These are phyloP conservation scores for Arion vulgaris DNA, from an alignment of 1,140 invertebrate genomes.

Conservation along the genomic window DNA sequence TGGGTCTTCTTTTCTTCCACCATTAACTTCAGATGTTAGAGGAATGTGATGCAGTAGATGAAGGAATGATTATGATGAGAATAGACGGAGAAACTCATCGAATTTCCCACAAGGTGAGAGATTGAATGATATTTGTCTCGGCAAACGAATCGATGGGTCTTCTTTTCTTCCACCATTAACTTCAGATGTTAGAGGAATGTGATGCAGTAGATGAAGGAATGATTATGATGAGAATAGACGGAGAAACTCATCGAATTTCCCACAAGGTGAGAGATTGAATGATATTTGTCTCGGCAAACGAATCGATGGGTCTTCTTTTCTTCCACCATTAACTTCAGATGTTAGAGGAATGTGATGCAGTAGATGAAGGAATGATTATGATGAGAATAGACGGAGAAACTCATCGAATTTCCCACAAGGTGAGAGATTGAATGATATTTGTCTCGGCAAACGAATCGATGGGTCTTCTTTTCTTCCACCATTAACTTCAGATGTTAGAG, in stretches of 20 bases:
- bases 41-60: slow-evolving; percentile 83
- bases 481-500: slow-evolving; percentile 82
- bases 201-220: slow-evolving; percentile 77
- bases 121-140: too few species aligned
- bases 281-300: too few species aligned
- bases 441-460: too few species aligned
- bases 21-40: slow-evolving; percentile 83
- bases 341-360: slow-evolving; percentile 87
- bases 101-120: slow-evolving; percentile 70
- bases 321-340: too few species aligned
- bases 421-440: too few species aligned
- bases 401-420: slow-evolving; percentile 73
- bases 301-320: too few species aligned
- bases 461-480: too few species aligned
- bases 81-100: slow-evolving; percentile 74
- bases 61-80: slow-evolving; percentile 66
- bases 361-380: slow-evolving; percentile 68
- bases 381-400: slow-evolving; percentile 73
- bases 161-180: too few species aligned
- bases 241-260: slow-evolving; percentile 72
- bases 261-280: slow-evolving; percentile 61
- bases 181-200: slow-evolving; percentile 85
- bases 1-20: too few species aligned
- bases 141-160: too few species aligned
- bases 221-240: slow-evolving; percentile 72